Percentiles rank a stretch among this genome's conserved stretches.
phyloP scores from a whole-genome alignment of 1,140 invertebrate genomes.

The Hycleus phaleratus region DNA sequence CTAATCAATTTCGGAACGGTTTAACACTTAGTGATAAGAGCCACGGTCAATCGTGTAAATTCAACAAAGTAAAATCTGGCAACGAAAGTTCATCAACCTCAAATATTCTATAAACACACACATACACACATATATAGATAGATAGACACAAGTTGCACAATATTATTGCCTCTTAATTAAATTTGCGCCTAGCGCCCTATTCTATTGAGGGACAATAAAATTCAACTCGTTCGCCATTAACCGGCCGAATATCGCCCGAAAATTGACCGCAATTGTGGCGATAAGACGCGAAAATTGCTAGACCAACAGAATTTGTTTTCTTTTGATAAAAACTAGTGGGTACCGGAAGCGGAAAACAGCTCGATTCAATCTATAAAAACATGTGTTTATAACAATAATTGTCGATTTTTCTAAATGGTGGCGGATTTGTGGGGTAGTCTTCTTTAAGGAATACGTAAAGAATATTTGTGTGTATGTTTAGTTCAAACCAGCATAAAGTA shows the following conservation, averaged over 20 bases:
- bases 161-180: conserved; percentile 1
- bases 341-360: no score
- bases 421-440: background rate
- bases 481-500: conserved; percentile 16
- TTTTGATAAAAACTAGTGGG: no score
- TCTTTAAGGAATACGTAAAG: no score
- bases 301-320: no score
- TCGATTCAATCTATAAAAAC: no score
- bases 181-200: background rate
- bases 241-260: no score
- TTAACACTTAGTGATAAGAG: conserved; percentile 20
- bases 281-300: no score
- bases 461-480: conserved; percentile 1
- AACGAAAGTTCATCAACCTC: conserved; percentile 19
- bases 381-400: no score
- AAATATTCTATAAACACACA: background rate
- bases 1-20: conserved; percentile 18
- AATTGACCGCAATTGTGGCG: no score
- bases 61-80: conserved; percentile 31
- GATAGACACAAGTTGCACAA: background rate
- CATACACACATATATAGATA: background rate
- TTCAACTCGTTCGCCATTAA: background rate
- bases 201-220: conserved; percentile 5
- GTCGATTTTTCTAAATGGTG: no score
- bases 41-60: conserved; percentile 29